phyloP scores from a whole-genome alignment of 2,888 invertebrate genomes.

The Aproaerema taeniolella region DNA sequence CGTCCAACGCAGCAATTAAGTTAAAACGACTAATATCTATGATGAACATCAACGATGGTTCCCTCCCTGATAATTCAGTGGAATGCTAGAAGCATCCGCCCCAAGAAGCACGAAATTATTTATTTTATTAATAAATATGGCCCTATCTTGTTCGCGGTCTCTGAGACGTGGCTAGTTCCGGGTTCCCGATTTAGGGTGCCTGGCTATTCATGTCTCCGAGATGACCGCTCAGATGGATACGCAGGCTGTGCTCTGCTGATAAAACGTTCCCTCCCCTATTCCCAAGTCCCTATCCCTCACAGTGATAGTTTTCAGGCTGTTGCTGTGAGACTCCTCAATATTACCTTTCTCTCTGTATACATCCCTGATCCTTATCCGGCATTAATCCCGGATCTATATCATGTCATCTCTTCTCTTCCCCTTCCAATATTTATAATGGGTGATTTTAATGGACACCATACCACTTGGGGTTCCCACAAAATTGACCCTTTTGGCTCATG shows the following conservation, averaged over 20 bases:
- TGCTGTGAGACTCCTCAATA: slow-evolving; percentile 11
- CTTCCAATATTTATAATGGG: slow-evolving; percentile 13
- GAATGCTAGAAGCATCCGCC: slow-evolving; percentile 17
- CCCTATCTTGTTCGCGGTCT: slow-evolving; percentile 16
- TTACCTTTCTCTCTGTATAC: slow-evolving; percentile 15
- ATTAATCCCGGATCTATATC: slow-evolving; percentile 6
- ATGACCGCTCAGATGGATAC: slow-evolving; percentile 23
- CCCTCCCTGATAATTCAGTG: slow-evolving; percentile 15
- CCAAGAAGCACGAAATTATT: slow-evolving; percentile 16
- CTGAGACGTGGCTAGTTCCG: slow-evolving; percentile 21
- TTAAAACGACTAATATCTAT: background rate
- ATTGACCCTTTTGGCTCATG: background rate
- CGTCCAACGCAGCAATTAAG: background rate
- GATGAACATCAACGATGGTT: background rate
- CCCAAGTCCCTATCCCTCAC: slow-evolving; percentile 7
- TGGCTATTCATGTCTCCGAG: slow-evolving; percentile 22
- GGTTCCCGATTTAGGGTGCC: slow-evolving; percentile 6
- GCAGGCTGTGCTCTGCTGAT: slow-evolving; percentile 16
- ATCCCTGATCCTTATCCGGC: slow-evolving; percentile 15
- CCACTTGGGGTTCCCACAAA: background rate
- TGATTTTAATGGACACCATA: slow-evolving; percentile 14
- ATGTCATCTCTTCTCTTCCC: slow-evolving; percentile 11
- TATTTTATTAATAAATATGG: slow-evolving; percentile 3
- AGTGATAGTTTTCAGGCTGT: slow-evolving; percentile 11
- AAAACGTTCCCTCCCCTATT: slow-evolving; percentile 3